Conservation (phyloP, 2,888 invertebrate species). For the Drosophila tanythrix region DNA sequence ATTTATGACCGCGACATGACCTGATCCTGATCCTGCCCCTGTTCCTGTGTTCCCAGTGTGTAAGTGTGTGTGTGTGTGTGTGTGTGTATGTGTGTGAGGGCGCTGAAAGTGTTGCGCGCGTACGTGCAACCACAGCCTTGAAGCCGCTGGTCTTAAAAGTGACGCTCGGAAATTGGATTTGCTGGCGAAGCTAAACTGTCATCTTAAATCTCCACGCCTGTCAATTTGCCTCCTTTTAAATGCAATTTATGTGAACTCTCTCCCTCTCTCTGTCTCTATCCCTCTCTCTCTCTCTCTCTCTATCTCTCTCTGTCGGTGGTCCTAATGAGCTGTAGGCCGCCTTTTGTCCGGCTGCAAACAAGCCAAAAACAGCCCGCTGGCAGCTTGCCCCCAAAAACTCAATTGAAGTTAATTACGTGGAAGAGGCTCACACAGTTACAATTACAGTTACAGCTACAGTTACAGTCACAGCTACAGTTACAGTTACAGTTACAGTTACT, state of each 20-base stretch:
- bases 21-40: slow-evolving; percentile 58
- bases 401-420: slow-evolving; percentile 78
- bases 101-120: slow-evolving; percentile 69
- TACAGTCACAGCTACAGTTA: slow-evolving; percentile 17
- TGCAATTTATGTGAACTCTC: slow-evolving; percentile 65
- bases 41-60: neutral
- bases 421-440: slow-evolving; percentile 50
- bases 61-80: slow-evolving; percentile 19
- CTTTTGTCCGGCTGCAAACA: slow-evolving; percentile 38
- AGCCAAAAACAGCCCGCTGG: slow-evolving; percentile 64
- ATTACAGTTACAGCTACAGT: slow-evolving; percentile 37
- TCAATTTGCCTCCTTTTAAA: slow-evolving; percentile 70
- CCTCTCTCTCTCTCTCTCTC: neutral
- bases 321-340: slow-evolving; percentile 62
- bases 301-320: neutral
- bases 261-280: neutral
- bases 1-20: slow-evolving; percentile 84
- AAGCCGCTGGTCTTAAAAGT: slow-evolving; percentile 64
- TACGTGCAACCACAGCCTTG: slow-evolving; percentile 71
- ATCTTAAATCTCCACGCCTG: slow-evolving; percentile 69
- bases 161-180: slow-evolving; percentile 77
- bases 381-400: slow-evolving; percentile 64
- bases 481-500: slow-evolving; percentile 33
- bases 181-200: slow-evolving; percentile 50
- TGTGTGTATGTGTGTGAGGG: slow-evolving; percentile 31